Conservation (phyloP, 2,797 vertebrate genomes). For the Notolepis coatsorum region DNA sequence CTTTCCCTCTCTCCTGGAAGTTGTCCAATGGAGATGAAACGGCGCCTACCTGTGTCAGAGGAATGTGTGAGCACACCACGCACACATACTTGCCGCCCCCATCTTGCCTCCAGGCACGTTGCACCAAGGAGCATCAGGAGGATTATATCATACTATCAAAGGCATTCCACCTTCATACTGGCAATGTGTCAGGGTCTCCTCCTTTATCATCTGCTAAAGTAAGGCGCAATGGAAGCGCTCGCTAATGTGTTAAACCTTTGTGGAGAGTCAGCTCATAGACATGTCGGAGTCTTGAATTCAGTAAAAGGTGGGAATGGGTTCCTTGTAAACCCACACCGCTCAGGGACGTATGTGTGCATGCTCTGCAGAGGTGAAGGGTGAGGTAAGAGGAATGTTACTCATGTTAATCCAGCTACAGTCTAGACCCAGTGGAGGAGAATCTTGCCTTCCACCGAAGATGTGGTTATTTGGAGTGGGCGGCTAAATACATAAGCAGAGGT, state of each 20-base stretch:
- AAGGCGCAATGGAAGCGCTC: conserved; percentile 3
- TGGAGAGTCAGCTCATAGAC: conserved; percentile 39
- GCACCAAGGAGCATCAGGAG: conserved; percentile 8
- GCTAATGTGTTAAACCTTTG: conserved; percentile 8
- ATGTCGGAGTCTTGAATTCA: conserved; percentile 34
- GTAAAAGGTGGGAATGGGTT: conserved; percentile 3
- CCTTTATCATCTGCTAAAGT: conserved; percentile 11
- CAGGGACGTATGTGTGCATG: background rate
- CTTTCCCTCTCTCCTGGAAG: conserved; percentile 52
- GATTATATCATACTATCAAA: conserved; percentile 63
- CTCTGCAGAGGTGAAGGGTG: conserved; percentile 47
- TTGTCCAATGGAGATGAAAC: conserved; percentile 54
- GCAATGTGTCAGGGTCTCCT: conserved; percentile 51
- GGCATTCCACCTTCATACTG: conserved; percentile 62
- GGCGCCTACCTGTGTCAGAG: conserved; percentile 66
- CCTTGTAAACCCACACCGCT: conserved; percentile 55
- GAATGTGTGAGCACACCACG: conserved; percentile 47
- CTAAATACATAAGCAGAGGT: conserved; percentile 33
- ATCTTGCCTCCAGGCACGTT: conserved; percentile 50
- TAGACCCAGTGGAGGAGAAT: background rate
- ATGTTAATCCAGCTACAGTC: conserved; percentile 16
- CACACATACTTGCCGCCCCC: conserved; percentile 53
- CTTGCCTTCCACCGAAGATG: background rate
- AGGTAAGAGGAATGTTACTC: background rate
- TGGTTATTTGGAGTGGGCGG: conserved; percentile 53